phyloP scores from a whole-genome alignment of 2,888 invertebrate species.

The Melanostoma mellinum region DNA sequence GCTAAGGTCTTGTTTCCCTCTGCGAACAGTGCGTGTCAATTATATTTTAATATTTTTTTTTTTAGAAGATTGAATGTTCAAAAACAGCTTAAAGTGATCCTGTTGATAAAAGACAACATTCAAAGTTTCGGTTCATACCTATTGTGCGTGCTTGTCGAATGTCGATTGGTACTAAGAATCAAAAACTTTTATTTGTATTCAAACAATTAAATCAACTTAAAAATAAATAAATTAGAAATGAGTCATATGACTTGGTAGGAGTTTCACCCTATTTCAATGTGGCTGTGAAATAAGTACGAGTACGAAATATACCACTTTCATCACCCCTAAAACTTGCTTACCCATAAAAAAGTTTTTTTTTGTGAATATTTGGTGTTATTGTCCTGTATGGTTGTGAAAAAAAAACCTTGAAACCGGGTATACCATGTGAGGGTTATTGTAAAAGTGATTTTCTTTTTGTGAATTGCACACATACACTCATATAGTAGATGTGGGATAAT shows the following conservation, averaged over 20 bases:
- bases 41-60: neutral
- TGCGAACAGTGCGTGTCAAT: slow-evolving; percentile 1
- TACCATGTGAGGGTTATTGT: slow-evolving; percentile 19
- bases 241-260: neutral
- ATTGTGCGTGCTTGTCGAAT: neutral
- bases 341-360: neutral
- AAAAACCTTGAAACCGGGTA: neutral
- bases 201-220: neutral
- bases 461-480: neutral
- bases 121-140: neutral
- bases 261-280: neutral
- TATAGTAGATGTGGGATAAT: slow-evolving; percentile 2
- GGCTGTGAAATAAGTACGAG: neutral
- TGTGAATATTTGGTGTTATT: slow-evolving; percentile 4
- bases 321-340: slow-evolving; percentile 1
- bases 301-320: neutral
- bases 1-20: neutral
- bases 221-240: neutral
- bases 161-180: neutral
- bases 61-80: slow-evolving; percentile 2
- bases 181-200: neutral
- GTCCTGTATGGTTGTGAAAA: slow-evolving; percentile 13
- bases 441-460: slow-evolving; percentile 15
- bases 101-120: slow-evolving; percentile 1
- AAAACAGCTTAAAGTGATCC: slow-evolving; percentile 27